Percentiles rank a stretch among this genome's conserved stretches.
These are phyloP conservation scores for Ellobius talpinus DNA, from an alignment of 2,113 vertebrate species.

Conservation along the genomic window DNA sequence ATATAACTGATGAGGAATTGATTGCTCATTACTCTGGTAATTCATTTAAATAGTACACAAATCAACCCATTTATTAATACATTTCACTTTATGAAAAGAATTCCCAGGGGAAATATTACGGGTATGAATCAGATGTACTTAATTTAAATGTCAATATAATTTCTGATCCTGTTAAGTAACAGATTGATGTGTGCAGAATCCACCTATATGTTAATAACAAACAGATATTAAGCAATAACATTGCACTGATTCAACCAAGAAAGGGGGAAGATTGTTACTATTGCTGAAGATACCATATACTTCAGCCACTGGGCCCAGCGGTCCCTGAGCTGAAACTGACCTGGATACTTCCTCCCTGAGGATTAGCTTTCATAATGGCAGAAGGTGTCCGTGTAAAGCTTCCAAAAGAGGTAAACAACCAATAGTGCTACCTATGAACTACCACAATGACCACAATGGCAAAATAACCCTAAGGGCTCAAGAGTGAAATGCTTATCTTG, in stretches of 20 bases:
- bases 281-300: not conserved
- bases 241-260: not conserved
- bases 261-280: not conserved
- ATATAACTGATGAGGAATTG: not conserved
- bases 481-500: not conserved
- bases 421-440: not conserved
- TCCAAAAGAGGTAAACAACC: not conserved
- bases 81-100: not conserved
- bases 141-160: not conserved
- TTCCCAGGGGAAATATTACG: not conserved
- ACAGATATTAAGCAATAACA: not conserved
- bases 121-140: slow-evolving; percentile 21
- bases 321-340: not conserved
- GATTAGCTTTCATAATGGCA: not conserved
- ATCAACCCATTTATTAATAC: not conserved
- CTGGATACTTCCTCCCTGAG: not conserved
- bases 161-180: slow-evolving; percentile 21
- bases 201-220: slow-evolving; percentile 6
- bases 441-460: not conserved
- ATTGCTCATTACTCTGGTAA: slow-evolving; percentile 3
- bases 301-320: too few relatives aligned
- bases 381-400: not conserved
- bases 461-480: not conserved
- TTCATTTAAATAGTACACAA: not conserved
- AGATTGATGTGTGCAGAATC: not conserved